phyloP scores from a whole-genome alignment of 2,113 vertebrate genomes.

The Mungos mungo region DNA sequence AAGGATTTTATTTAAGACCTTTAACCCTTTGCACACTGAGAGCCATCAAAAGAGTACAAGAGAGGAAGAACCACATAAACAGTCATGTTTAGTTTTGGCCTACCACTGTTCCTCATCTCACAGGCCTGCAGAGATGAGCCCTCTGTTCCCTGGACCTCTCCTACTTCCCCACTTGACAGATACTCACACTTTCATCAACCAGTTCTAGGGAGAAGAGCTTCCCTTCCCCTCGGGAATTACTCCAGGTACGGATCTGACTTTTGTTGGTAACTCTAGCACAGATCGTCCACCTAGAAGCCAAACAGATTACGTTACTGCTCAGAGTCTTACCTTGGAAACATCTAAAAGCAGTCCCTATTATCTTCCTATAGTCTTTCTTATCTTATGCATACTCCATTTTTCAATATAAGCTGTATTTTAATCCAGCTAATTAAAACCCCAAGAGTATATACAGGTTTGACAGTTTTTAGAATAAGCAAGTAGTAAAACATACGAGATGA shows the following conservation, averaged over 20 bases:
- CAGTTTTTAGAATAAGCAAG: conserved; percentile 77
- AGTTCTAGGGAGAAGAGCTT: conserved; percentile 97
- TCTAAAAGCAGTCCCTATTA: background rate
- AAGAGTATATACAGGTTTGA: conserved; percentile 72
- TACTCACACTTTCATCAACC: conserved; percentile 96
- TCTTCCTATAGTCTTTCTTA: conserved; percentile 21
- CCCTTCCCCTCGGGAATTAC: conserved; percentile 97
- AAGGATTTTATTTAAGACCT: conserved; percentile 39
- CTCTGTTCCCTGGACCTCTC: conserved; percentile 46
- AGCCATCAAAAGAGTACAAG: background rate
- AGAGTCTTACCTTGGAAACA: background rate
- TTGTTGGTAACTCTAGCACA: conserved; percentile 97
- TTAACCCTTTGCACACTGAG: background rate
- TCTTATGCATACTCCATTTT: background rate
- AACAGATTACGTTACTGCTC: background rate
- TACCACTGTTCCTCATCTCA: background rate
- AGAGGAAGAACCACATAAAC: background rate
- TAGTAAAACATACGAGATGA: conserved; percentile 72
- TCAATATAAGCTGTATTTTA: conserved; percentile 60
- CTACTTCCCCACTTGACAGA: background rate
- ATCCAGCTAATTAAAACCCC: conserved; percentile 74
- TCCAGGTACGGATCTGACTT: conserved; percentile 95
- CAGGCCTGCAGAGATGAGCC: background rate
- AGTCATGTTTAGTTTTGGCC: conserved; percentile 39
- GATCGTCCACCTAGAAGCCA: conserved; percentile 93